Percentiles rank a stretch among this genome's conserved stretches.
These are phyloP conservation scores for Polyommatus icarus DNA, from an alignment of 2,888 invertebrate genomes.

Conservation along the genomic window DNA sequence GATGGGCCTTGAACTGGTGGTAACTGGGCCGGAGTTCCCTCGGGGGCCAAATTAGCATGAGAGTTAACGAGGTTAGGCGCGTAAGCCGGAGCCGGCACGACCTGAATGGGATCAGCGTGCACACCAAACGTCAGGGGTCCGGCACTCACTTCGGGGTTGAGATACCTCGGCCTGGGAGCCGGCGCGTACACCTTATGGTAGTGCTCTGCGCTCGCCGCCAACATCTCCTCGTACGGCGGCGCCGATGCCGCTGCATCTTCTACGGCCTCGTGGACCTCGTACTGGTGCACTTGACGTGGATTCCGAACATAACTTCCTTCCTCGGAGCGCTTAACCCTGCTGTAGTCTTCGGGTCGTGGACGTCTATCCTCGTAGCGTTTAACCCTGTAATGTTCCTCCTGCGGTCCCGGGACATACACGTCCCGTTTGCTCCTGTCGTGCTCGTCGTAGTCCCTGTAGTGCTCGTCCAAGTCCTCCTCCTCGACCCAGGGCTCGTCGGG, in stretches of 20 bases:
- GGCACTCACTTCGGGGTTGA: constrained; percentile 52
- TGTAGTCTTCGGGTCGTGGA: background rate
- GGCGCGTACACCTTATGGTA: constrained; percentile 62
- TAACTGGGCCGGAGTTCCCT: constrained; percentile 32
- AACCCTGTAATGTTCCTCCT: constrained; percentile 59
- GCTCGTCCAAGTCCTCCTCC: constrained; percentile 58
- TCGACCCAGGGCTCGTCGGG: constrained; percentile 62
- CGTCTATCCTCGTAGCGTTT: constrained; percentile 52
- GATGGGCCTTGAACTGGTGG: constrained; percentile 40
- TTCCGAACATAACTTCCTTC: constrained; percentile 47
- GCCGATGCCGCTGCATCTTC: constrained; percentile 56
- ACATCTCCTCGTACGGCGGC: constrained; percentile 69
- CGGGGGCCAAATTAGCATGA: constrained; percentile 31
- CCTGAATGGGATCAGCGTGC: constrained; percentile 39
- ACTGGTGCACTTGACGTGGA: constrained; percentile 65
- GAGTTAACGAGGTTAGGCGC: constrained; percentile 42
- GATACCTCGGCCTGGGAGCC: constrained; percentile 51
- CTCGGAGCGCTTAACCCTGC: constrained; percentile 34
- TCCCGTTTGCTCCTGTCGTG: constrained; percentile 52
- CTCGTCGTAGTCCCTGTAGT: constrained; percentile 52
- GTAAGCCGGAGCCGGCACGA: constrained; percentile 35
- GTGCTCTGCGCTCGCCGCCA: constrained; percentile 71
- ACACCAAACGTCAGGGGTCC: constrained; percentile 45
- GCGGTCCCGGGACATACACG: constrained; percentile 53
- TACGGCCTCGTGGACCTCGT: constrained; percentile 67